Conservation (phyloP, 2,797 vertebrate species). For the Anabacerthia variegaticeps region DNA sequence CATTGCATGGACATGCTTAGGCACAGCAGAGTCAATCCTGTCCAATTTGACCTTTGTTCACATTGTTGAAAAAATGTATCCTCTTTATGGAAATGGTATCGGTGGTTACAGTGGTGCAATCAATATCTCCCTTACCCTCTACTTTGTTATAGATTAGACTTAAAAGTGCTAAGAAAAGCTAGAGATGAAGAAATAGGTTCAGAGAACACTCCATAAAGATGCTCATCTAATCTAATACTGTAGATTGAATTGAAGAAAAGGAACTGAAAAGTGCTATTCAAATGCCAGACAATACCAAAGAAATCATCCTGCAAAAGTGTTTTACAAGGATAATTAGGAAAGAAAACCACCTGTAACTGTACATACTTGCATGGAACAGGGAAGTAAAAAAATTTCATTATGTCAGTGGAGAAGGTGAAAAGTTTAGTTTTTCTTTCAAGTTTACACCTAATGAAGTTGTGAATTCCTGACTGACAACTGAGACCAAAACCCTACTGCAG, state of each 20-base stretch:
- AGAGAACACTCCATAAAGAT: neutral
- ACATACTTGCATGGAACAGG: neutral
- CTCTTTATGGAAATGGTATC: neutral
- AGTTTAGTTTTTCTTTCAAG: neutral
- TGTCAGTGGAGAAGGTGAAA: neutral
- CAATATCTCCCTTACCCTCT: neutral
- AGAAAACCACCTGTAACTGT: neutral
- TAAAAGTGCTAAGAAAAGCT: conserved; percentile 45
- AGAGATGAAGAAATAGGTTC: conserved; percentile 7
- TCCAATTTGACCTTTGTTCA: conserved; percentile 20
- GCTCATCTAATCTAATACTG: conserved; percentile 12
- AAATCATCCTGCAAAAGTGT: neutral
- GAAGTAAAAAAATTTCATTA: neutral
- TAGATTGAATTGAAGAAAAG: neutral
- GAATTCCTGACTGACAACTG: neutral
- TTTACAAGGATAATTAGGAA: conserved; percentile 15
- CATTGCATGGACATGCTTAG: neutral
- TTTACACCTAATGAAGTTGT: neutral
- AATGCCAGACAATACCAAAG: neutral
- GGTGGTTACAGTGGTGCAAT: conserved; percentile 13
- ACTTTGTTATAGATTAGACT: neutral
- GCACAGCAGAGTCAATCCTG: conserved; percentile 5
- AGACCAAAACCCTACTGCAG: neutral
- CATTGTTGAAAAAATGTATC: neutral
- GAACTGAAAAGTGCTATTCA: conserved; percentile 4